phyloP scores from a whole-genome alignment of 1,140 invertebrate genomes.

The Drosophila guanche region DNA sequence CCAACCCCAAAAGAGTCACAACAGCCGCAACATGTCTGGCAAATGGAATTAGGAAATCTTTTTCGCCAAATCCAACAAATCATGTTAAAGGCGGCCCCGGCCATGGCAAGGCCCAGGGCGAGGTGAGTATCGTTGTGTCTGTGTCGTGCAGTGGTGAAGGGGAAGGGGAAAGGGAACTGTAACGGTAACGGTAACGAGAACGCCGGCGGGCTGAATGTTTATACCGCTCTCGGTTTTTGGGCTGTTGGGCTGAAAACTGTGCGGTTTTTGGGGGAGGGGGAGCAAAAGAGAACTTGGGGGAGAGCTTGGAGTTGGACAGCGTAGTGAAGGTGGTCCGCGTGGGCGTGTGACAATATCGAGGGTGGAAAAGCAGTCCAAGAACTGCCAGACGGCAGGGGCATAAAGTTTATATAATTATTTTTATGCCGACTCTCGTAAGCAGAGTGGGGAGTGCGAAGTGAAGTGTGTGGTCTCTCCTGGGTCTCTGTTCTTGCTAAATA shows the following conservation, averaged over 20 bases:
- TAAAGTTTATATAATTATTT: constrained; percentile 82
- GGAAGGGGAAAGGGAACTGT: too few relatives aligned
- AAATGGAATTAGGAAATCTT: constrained; percentile 83
- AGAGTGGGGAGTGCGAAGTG: constrained; percentile 12
- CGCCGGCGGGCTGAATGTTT: constrained; percentile 62
- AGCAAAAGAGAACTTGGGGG: not conserved
- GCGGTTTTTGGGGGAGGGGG: constrained; percentile 38
- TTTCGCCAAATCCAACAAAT: constrained; percentile 77
- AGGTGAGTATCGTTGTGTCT: constrained; percentile 27
- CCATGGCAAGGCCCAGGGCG: too few relatives aligned
- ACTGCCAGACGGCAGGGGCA: constrained; percentile 67
- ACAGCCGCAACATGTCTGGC: constrained; percentile 37
- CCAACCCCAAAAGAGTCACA: constrained; percentile 46
- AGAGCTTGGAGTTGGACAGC: constrained; percentile 1
- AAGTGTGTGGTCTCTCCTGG: constrained; percentile 38
- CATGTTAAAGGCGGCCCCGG: constrained; percentile 72
- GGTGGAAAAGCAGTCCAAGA: constrained; percentile 71
- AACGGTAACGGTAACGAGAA: not conserved
- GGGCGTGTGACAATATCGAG: constrained; percentile 71
- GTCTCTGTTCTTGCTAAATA: constrained; percentile 54
- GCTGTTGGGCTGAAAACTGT: constrained; percentile 77
- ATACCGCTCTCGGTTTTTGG: constrained; percentile 67
- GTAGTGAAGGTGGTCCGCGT: constrained; percentile 26
- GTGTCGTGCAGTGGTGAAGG: too few relatives aligned
- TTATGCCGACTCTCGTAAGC: constrained; percentile 70